A percentile compares a stretch with the other conserved stretches of the same genome.
Conservation (phyloP, 2,888 invertebrate genomes). For the Hirtodrosophila cameraria region DNA sequence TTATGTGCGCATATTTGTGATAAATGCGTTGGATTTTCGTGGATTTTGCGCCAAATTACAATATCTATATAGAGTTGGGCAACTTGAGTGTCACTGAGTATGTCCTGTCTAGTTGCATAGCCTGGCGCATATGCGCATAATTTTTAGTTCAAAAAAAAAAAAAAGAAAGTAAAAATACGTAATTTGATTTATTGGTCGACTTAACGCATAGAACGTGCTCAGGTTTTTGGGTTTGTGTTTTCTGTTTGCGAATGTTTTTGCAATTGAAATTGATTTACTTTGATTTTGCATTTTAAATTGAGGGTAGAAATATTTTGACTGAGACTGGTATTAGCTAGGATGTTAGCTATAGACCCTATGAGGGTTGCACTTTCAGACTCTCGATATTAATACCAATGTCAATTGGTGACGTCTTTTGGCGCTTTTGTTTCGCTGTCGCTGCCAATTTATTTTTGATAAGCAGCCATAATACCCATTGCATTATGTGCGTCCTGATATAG, state of each 20-base stretch:
- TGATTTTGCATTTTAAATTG: conserved; percentile 81
- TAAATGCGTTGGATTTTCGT: conserved; percentile 70
- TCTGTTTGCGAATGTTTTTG: conserved; percentile 48
- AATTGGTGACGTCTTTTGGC: conserved; percentile 68
- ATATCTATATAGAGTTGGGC: conserved; percentile 35
- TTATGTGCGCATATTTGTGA: conserved; percentile 68
- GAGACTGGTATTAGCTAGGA: conserved; percentile 43
- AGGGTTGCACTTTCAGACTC: conserved; percentile 21
- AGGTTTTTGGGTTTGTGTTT: too few species aligned
- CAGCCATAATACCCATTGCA: conserved; percentile 76
- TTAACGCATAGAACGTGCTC: conserved; percentile 74
- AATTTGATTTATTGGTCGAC: conserved; percentile 80
- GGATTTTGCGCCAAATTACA: conserved; percentile 76
- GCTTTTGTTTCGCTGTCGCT: conserved; percentile 73
- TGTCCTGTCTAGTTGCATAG: conserved; percentile 19
- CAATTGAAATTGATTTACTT: conserved; percentile 81
- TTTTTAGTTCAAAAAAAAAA: conserved; percentile 33
- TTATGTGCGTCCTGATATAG: conserved; percentile 59
- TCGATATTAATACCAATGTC: conserved; percentile 51
- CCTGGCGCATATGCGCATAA: conserved; percentile 71
- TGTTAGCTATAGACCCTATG: conserved; percentile 33
- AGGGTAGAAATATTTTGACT: conserved; percentile 56
- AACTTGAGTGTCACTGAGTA: conserved; percentile 20
- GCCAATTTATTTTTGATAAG: conserved; percentile 75
- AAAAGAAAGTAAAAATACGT: conserved; percentile 55